Conservation (phyloP, 1,140 invertebrate species). For the Pseudomyrmex dendroicus region DNA sequence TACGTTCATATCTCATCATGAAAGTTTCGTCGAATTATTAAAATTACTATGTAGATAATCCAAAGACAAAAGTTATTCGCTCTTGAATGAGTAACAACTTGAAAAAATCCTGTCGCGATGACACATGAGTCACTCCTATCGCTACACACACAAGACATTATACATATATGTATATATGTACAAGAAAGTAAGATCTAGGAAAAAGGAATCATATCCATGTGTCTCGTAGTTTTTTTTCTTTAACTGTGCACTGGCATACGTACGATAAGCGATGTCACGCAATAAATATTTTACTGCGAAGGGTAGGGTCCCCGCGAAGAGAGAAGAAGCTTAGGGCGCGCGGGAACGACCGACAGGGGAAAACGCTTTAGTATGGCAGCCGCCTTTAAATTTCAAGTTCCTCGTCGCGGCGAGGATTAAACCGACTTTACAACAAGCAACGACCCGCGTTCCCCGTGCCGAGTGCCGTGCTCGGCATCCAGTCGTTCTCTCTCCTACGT, state of each 20-base stretch:
- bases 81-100: slow-evolving; percentile 5
- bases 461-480: slow-evolving; percentile 10
- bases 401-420: slow-evolving; percentile 70
- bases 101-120: not conserved
- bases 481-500: not conserved
- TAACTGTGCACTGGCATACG: slow-evolving; percentile 62
- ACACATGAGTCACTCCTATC: slow-evolving; percentile 11
- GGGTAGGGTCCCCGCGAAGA: slow-evolving; percentile 26
- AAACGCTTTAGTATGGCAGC: slow-evolving; percentile 40
- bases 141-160: not conserved
- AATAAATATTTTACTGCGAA: slow-evolving; percentile 75
- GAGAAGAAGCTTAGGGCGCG: not conserved
- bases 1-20: not conserved
- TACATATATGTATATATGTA: not conserved
- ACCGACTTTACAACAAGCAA: slow-evolving; percentile 70
- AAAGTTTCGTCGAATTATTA: not conserved
- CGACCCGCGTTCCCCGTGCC: slow-evolving; percentile 1
- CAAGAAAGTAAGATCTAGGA: not conserved
- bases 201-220: slow-evolving; percentile 10
- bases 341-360: not conserved
- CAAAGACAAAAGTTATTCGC: not conserved
- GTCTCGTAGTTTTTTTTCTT: slow-evolving; percentile 38
- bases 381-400: slow-evolving; percentile 75
- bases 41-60: slow-evolving; percentile 9
- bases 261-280: slow-evolving; percentile 69